Evolutionary conservation across 1,140 invertebrate genomes (phyloP), one percentile per base, ranked within the genome.

Genomic region (Whitmania pigra): DNA sequence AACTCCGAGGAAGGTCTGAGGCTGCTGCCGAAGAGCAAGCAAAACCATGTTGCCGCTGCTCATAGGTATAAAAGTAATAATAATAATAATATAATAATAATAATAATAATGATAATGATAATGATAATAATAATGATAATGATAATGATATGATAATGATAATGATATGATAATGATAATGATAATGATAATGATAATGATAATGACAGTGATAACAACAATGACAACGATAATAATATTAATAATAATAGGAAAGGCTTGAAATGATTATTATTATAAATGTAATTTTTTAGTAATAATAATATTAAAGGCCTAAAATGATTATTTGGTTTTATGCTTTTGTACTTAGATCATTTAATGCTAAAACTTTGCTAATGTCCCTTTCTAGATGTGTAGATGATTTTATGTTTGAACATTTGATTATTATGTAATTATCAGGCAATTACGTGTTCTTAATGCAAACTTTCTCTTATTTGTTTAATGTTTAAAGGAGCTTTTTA

Each of bases 11-110:
- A 53, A 18, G 76, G 77, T 2, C 71, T 69, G n/a, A 55, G 73
- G 27, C 75, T 76, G 72, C 75, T 80, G 73, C 75, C 79, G 74
- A 78, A 77, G 27, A 80, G 75, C 81, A 88, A 88, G 76, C 86
- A 91, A 71, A 90, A 91, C 76, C 94, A 96, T 85, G 90, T 95
- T 67, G 89, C 92, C 73, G 89, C 92, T 71, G 89, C 96, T 73
- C 92, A 96, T 84, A 90, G 91, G 89, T 91, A 83, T 40, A 71
- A 7, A 27, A 25, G 20, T 27, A 63, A 31, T 63, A n/a, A 9
- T 27, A 17, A 27, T 63, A 31, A 9, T 9, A 57, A 57, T n/a
- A n/a, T n/a, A n/a, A 57, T n/a, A n/a, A 57, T 63, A 63, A 63
- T 25, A 27, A 63, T 9, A 63, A 31, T 63, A 63, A 63, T 63